phyloP scores from a whole-genome alignment of 2,113 vertebrate species.

The Glaucomys volans region DNA sequence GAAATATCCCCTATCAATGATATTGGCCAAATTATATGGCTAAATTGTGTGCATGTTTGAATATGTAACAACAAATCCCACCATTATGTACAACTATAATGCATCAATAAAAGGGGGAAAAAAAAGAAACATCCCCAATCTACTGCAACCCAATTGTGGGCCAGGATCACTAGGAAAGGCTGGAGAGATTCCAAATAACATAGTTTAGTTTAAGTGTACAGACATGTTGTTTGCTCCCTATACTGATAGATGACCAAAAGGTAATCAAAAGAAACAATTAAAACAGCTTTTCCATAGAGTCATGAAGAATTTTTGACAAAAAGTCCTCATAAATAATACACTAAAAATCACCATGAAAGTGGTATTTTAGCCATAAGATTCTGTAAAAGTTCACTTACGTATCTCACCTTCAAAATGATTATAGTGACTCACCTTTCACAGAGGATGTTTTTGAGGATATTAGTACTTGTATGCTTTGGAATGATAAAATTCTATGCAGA shows the following conservation, averaged over 20 bases:
- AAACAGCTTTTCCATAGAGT: neutral
- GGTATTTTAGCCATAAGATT: neutral
- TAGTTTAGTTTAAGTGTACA: neutral
- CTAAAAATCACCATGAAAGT: constrained; percentile 13
- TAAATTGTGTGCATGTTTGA: too few relatives aligned
- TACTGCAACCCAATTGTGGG: neutral
- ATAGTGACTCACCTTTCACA: neutral
- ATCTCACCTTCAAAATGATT: constrained; percentile 7
- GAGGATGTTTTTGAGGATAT: neutral
- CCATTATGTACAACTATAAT: too few relatives aligned
- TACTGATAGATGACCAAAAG: neutral
- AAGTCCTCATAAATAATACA: neutral
- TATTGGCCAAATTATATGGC: too few relatives aligned
- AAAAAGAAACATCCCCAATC: neutral
- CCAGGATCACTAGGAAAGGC: neutral
- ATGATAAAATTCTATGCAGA: neutral
- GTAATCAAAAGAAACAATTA: neutral
- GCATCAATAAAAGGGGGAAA: too few relatives aligned
- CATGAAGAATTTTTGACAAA: neutral
- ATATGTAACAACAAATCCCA: too few relatives aligned
- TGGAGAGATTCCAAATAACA: constrained; percentile 29
- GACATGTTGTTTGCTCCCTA: neutral
- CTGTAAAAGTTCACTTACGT: neutral
- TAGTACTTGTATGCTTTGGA: neutral
- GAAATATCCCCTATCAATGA: neutral